Base-by-base conservation (phyloP, 2,797 vertebrate species). In the Cuniculus paca region DNA sequence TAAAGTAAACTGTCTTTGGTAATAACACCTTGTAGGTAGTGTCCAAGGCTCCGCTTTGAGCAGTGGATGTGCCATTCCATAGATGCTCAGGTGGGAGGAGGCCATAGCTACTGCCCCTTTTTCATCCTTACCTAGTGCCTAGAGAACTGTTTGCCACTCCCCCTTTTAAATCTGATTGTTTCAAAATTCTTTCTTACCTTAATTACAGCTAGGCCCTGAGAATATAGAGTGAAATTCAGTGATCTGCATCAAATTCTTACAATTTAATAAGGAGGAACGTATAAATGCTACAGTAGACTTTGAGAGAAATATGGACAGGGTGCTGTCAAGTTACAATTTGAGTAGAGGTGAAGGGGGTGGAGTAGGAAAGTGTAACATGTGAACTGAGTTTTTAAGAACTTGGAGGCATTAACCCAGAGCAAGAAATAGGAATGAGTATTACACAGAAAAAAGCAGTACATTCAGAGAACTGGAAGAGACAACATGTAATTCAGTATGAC, bases 101-200 rank as follows among this genome's bases (percentile, higher is more conserved):
- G 12, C 8, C 5, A 82, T 11, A 12, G 45, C 1, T 16, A 34
- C 6, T 63, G 17, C 20, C 26, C 74, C 4, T 61, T 84, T 88
- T 93, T 50, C 26, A 61, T 28, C 17, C 22, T 54, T 86, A 52
- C 72, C 68, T 48, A 88, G 8, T 54, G 22, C 14, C 68, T 60
- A 24, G 6, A 92, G 63, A 79, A 68, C 9, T 72, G 6, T 17
- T 88, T 65, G 11, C 12, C 11, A n/a, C 2, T 88, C 54, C 5
- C 50, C 50, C 68, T 77, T 94, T 95, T 92, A 88, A 95, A 72
- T 1, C 4, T 19, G 65, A 19, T 75, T 74, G 88, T 91, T 90
- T 91, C 20, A 84, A 82, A 85, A 88, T 60, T 26, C 20, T 87
- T 89, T 60, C 28, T 70, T 75, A 63, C 22, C 50, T 19, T 58